Evolutionary conservation across 2,113 vertebrate genomes (phyloP), one percentile per base, ranked within the genome.

Genomic region (Polyodon spathula): DNA sequence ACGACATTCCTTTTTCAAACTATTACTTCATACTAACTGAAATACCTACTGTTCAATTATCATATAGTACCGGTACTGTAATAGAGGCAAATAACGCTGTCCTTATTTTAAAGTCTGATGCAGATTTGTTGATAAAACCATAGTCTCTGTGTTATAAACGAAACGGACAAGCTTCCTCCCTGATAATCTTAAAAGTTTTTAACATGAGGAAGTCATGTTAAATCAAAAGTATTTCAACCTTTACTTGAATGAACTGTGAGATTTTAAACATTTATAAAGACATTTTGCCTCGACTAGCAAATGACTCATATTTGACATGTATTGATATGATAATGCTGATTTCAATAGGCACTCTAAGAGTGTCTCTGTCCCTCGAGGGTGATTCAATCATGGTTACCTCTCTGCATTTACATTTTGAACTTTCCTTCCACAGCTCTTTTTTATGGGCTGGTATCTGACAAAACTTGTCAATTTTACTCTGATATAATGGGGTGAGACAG

Each of bases 181-280:
- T 71, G 76, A 75, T 80, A 84, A 79, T 78, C 73, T 62, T 78
- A 82, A 82, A 66, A 76, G 76, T 62, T 83, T 86, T 83, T 76
- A 80, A 86, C 81, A 74, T 81, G 80, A 80, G 84, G 81, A 41
- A 7, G 63, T 73, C 76, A 81, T 78, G 81, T 83, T 85, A 78
- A 84, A 82, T 83, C 75, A 75, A 83, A 80, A 86, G 73, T 77
- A 80, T 79, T 72, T 81, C 76, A 84, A 85, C 80, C 78, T 89
- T 86, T 86, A 80, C 79, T 78, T 83, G 74, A 86, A 84, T 83
- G 81, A 85, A 85, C 66, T 69, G 50, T 37, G 82, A 80, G 71
- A 84, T 85, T 88, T 74, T 85, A 86, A 91, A 88, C 81, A 89
- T 90, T 89, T 84, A 90, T 88, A 83, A 85, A 84, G 78, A 84